Base-by-base conservation (phyloP, 1,140 invertebrate genomes). In the Drosophila truncata region DNA sequence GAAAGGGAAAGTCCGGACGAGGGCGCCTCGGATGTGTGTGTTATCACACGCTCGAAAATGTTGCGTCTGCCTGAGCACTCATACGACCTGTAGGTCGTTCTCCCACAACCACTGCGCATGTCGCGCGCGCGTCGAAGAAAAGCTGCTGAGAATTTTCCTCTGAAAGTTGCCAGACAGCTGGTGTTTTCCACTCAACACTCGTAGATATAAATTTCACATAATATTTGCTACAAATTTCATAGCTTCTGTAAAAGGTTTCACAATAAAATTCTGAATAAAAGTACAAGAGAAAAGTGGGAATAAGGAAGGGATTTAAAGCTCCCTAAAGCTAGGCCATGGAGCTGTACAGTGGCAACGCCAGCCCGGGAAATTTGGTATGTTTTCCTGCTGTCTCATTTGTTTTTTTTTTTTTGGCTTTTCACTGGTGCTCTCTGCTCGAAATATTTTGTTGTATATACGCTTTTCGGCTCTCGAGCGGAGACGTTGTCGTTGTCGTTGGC, bases 391-490 rank as follows among this genome's bases (percentile, higher is more conserved):
- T 31, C 58, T 64, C 41, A n/a, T 29, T 42, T 57, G 37, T 41
- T 23, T 46, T 13, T 73, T 18, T 31, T 35, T 69, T 61, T 47
- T 64, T 60, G 75, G 78, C 64, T 74, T 74, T 50, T 50, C 47
- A 50, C n/a, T 50, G 65, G 72, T 72, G 31, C 52, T 37, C 47
- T 54, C 29, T 20, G 41, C 63, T 58, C 61, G 52, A 76, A 90
- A 79, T 82, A 90, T 82, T 76, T 85, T 80, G 80, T 90, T 90
- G 86, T 88, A 90, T 90, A 88, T 82, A 88, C 85, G 85, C 78
- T 88, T 88, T 88, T 88, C 78, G 85, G 78, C 78, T 90, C 73
- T 85, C 85, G 85, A 88, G 70, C 86, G 73, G 85, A 73, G 74
- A 90, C 82, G 85, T 90, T 76, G 84, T 88, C 65, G 81, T 78